phyloP scores from a whole-genome alignment of 2,797 vertebrate species.

The Falco peregrinus region DNA sequence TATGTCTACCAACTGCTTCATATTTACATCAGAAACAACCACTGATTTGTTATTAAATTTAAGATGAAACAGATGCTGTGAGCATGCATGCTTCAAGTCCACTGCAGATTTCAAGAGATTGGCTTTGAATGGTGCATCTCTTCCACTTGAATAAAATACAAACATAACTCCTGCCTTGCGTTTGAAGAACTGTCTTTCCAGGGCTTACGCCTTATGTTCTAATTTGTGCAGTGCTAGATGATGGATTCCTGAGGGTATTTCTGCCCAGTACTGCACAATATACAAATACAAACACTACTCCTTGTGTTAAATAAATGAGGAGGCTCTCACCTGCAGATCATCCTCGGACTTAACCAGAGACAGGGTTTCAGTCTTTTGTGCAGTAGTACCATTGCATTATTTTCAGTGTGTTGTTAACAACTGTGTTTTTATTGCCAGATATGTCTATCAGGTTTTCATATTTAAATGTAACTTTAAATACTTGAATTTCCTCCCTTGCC shows the following conservation, averaged over 20 bases:
- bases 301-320: neutral
- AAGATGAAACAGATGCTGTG: neutral
- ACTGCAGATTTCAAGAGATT: neutral
- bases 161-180: neutral
- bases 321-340: neutral
- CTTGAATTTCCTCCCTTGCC: neutral
- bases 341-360: neutral
- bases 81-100: neutral
- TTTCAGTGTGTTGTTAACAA: neutral
- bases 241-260: neutral
- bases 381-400: neutral
- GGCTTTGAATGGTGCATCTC: neutral
- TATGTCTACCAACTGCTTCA: neutral
- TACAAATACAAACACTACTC: neutral
- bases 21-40: neutral
- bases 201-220: neutral
- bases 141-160: neutral
- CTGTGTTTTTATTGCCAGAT: conserved; percentile 36
- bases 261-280: neutral
- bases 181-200: neutral
- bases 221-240: neutral
- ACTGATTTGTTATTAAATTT: neutral
- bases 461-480: conserved; percentile 39
- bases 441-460: conserved; percentile 11
- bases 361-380: neutral